phyloP scores from a whole-genome alignment of 1,140 invertebrate genomes.

The Mycetomoellerius zeteki region DNA sequence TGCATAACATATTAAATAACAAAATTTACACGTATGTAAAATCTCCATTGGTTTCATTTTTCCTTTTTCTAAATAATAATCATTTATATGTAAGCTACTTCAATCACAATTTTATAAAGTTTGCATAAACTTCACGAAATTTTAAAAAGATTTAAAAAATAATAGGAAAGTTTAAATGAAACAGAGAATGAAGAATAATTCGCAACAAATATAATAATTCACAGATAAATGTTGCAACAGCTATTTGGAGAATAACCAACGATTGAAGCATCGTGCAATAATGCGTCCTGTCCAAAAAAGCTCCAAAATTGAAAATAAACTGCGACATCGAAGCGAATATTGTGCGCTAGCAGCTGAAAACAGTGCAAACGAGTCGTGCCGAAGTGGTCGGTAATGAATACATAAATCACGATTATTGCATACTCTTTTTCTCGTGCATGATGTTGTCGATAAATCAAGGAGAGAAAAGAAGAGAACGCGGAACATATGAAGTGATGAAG shows the following conservation, averaged over 20 bases:
- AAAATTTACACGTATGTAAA: slow-evolving; percentile 10
- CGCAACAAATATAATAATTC: too few species aligned
- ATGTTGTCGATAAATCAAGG: neutral
- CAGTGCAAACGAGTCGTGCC: slow-evolving; percentile 58
- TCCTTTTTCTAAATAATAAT: neutral
- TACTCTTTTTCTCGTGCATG: slow-evolving; percentile 61
- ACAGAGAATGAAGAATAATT: slow-evolving; percentile 16
- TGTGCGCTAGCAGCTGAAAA: slow-evolving; percentile 18
- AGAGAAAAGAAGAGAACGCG: neutral
- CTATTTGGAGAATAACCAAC: slow-evolving; percentile 16
- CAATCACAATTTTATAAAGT: neutral
- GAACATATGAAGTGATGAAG: slow-evolving; percentile 7
- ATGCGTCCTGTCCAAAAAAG: slow-evolving; percentile 30
- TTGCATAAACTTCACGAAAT: neutral
- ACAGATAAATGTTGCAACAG: slow-evolving; percentile 16
- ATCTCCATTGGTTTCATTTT: neutral
- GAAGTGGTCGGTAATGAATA: slow-evolving; percentile 69
- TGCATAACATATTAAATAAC: neutral
- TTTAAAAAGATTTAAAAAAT: neutral
- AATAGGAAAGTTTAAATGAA: neutral
- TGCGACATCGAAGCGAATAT: neutral
- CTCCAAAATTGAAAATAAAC: slow-evolving; percentile 25
- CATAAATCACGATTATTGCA: slow-evolving; percentile 71
- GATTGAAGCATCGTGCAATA: slow-evolving; percentile 35
- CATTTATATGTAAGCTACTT: slow-evolving; percentile 12